Evolutionary conservation across 2,888 invertebrate genomes (phyloP), one percentile per base, ranked within the genome.

Genomic region (Tineola bisselliella): DNA sequence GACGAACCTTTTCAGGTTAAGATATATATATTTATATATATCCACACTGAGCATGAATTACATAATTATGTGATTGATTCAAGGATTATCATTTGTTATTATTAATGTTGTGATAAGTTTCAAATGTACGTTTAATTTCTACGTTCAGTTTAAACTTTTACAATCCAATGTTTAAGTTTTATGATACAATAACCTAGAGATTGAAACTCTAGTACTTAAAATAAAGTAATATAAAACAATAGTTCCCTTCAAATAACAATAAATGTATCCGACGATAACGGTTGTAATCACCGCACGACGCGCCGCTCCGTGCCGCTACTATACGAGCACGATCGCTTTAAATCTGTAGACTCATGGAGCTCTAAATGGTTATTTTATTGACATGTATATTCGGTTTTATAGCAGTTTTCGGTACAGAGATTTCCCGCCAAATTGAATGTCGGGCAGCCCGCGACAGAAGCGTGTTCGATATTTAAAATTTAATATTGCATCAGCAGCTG

Each of bases 401-500:
- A 61, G 65, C 70, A 56, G 56, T 61, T 67, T 67, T 68, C 64
- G 67, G 68, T 69, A 73, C 69, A 70, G 70, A 73, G 74, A 77
- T 79, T 79, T 79, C 70, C 73, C 75, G 75, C 72, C 73, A 77
- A 77, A 79, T 75, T 75, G 75, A 76, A 77, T 72, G 75, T 69
- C 71, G 69, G 69, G 66, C 66, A 66, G 62, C 62, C 64, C 64
- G 68, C 67, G 71, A 60, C 64, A 62, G 64, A 62, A 62, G 63
- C 61, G 62, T 73, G 76, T 77, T 81, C 83, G 76, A 84, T 81
- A 77, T 84, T 84, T 81, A 83, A 84, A 86, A 82, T 84, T 83
- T 83, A 81, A 82, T 84, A 83, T 81, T 71, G 76, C 77, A 78
- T 81, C 82, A 79, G 77, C 79, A 79, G 78, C 79, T 81, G 80